These are phyloP conservation scores for Macropus fuliginosus DNA, from an alignment of 2,797 vertebrate genomes.

Conservation along the genomic window DNA sequence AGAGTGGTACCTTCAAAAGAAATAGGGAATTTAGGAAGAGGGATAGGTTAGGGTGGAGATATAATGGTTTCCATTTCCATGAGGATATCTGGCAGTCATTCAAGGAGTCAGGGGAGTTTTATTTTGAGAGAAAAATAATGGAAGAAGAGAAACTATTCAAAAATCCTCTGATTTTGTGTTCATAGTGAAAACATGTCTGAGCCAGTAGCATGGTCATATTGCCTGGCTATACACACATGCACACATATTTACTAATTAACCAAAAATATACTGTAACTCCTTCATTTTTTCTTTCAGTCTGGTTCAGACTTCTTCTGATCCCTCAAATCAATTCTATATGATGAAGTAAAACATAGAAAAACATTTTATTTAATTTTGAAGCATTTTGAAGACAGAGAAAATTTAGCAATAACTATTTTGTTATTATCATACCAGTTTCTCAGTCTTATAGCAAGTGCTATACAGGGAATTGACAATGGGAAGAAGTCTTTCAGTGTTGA, in stretches of 20 bases:
- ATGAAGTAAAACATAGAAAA: not conserved
- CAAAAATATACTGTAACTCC: not conserved
- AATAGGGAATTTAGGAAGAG: not conserved
- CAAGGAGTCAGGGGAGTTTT: not conserved
- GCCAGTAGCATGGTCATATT: not conserved
- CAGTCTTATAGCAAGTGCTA: not conserved
- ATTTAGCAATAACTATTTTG: not conserved
- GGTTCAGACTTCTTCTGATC: not conserved
- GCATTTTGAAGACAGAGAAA: not conserved
- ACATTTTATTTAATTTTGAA: not conserved
- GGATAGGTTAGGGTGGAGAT: no score
- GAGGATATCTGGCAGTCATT: not conserved
- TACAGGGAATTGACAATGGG: not conserved
- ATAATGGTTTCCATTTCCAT: not conserved
- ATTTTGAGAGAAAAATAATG: not conserved
- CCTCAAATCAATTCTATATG: not conserved
- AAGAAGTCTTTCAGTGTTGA: not conserved
- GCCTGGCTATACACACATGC: not conserved
- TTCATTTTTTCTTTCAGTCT: not conserved
- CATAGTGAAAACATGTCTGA: not conserved
- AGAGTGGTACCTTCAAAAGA: not conserved
- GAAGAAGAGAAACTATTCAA: not conserved
- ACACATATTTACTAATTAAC: not conserved
- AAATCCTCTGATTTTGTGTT: not conserved
- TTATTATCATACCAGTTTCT: not conserved